Base-by-base conservation (phyloP, 2,888 invertebrate genomes). In the Heliconius sara region DNA sequence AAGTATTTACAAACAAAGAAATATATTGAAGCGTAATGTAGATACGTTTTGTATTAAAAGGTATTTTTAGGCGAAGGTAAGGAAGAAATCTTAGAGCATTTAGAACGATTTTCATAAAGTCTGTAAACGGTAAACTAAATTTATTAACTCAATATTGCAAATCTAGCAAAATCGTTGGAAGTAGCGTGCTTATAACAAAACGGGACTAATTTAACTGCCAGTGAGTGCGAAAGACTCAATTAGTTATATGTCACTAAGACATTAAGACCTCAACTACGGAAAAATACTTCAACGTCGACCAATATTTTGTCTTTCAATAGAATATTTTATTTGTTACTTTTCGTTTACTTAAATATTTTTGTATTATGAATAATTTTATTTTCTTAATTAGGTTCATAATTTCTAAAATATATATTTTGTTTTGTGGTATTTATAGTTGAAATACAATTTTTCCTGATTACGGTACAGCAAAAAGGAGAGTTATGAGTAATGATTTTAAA, bases 121-220 rank as follows among this genome's bases (percentile, higher is more conserved):
- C 6, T n/a, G 16, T 43, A 16, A 25, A 39, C 2, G 4, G 9
- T 65, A 65, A 27, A 7, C 1, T 39, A 39, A n/a, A n/a, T n/a
- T 67, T 39, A 68, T 25, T 43, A 70, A 70, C 16, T 70, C 2
- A 25, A 47, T 43, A 70, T 39, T 70, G 43, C 70, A 47, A 70
- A 43, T 47, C 68, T 72, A 34, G 47, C 78, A 71, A 43, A 82
- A 63, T 66, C 57, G 9, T 30, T 27, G 67, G 39, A 43, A 60
- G 47, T 25, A 30, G 57, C 66, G 52, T 79, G 77, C 75, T 52
- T 67, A 76, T 77, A 79, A 77, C 65, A 82, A 39, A 78, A 82
- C 80, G 79, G 80, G 78, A 86, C 85, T 86, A 86, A 87, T 86
- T 87, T 86, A 86, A 86, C 86, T 86, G 85, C 82, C 85, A 84